A percentile compares a stretch with the other conserved stretches of the same genome.
Conservation (phyloP, 2,113 vertebrate genomes). For the Nipponia nippon region DNA sequence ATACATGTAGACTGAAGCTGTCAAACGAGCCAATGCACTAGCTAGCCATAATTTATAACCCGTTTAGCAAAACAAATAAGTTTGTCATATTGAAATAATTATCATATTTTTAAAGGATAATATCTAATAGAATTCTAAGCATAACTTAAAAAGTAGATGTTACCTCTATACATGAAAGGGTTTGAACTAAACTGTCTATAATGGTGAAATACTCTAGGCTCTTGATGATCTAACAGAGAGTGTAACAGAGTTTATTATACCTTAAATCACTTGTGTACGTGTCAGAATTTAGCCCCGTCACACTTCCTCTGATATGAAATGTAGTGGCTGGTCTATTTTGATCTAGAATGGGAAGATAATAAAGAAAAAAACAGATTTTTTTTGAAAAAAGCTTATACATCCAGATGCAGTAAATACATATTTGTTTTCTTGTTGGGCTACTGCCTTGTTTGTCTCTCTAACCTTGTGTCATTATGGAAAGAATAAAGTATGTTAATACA, state of each 20-base stretch:
- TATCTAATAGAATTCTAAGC: neutral
- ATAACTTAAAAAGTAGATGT: neutral
- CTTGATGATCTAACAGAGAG: neutral
- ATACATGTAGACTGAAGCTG: neutral
- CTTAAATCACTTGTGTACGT: neutral
- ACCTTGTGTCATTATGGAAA: neutral
- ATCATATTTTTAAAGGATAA: neutral
- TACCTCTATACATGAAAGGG: neutral
- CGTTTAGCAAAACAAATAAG: neutral
- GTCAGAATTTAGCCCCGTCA: neutral
- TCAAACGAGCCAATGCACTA: neutral
- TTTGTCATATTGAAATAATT: neutral
- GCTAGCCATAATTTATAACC: neutral
- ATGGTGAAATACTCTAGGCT: neutral
- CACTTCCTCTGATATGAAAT: neutral
- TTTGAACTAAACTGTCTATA: neutral
- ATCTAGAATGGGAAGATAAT: neutral
- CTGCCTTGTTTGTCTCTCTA: neutral
- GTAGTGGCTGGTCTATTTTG: neutral
- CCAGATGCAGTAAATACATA: neutral
- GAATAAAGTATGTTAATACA: rapidly evolving
- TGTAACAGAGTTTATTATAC: neutral
- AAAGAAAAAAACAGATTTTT: neutral
- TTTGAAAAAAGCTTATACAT: neutral
- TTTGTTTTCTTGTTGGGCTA: neutral